Evolutionary conservation across 2,113 vertebrate species (phyloP).

Genomic region (Corythaixoides concolor): DNA sequence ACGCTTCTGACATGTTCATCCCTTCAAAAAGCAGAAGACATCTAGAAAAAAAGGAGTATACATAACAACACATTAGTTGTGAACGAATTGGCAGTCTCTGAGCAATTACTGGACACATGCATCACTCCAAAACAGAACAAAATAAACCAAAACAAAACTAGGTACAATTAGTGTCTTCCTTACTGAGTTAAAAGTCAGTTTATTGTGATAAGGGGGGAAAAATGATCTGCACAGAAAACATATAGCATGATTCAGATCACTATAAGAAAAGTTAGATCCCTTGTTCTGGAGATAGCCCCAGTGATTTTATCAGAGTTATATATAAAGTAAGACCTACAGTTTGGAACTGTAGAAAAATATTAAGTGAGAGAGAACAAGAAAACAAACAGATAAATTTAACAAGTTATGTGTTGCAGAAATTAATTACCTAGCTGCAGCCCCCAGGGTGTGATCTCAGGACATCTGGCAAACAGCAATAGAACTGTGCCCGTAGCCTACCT

Average conservation of each 20-base stretch:
- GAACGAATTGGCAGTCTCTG: not conserved
- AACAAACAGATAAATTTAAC: slow-evolving; percentile 11
- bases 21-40: not conserved
- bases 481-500: not conserved
- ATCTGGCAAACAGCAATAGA: not conserved
- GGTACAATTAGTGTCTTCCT: not conserved
- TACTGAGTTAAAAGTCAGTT: not conserved
- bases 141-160: not conserved
- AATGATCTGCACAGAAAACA: not conserved
- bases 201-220: not conserved
- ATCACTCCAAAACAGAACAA: not conserved
- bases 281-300: not conserved
- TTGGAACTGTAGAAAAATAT: not conserved
- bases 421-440: slow-evolving; percentile 7
- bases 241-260: not conserved
- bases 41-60: not conserved
- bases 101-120: not conserved
- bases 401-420: slow-evolving; percentile 3
- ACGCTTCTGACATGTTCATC: not conserved
- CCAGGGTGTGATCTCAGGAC: slow-evolving; percentile 9
- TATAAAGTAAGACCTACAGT: not conserved
- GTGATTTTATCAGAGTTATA: not conserved
- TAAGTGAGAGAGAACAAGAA: slow-evolving; percentile 12
- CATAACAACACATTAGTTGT: not conserved
- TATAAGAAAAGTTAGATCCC: not conserved